These are phyloP conservation scores for Cossypha polioptera DNA, from an alignment of 2,797 vertebrate species.

Conservation along the genomic window DNA sequence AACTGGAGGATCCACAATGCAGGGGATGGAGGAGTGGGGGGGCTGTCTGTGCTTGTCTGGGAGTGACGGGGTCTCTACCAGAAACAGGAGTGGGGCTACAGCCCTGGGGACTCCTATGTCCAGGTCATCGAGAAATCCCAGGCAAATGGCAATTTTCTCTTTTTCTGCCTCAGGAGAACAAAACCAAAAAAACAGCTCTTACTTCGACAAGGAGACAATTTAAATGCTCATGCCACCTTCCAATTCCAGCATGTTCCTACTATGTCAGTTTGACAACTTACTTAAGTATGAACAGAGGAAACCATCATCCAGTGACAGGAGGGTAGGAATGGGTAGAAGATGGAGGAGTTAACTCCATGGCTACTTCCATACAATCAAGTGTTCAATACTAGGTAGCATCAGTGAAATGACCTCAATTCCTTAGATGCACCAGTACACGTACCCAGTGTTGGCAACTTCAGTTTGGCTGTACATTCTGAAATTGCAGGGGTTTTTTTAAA, in stretches of 20 bases:
- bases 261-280: neutral
- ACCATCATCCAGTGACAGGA: neutral
- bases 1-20: neutral
- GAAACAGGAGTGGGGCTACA: neutral
- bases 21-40: neutral
- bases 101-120: neutral
- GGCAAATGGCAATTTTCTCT: neutral
- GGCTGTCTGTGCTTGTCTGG: neutral
- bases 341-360: neutral
- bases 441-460: neutral
- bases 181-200: neutral
- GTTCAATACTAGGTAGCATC: neutral
- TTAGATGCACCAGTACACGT: accelerated
- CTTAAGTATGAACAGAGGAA: neutral
- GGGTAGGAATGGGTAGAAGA: neutral
- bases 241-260: neutral
- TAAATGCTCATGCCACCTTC: neutral
- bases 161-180: neutral
- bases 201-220: neutral
- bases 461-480: neutral
- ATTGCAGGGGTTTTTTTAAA: neutral
- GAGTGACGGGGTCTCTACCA: accelerated
- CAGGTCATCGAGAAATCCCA: neutral
- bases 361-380: neutral
- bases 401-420: neutral